Evolutionary conservation across 64 coral and sea anemone genomes (phyloP), one percentile per base, ranked within the genome.

Genomic region (Cladopsammia gracilis): DNA sequence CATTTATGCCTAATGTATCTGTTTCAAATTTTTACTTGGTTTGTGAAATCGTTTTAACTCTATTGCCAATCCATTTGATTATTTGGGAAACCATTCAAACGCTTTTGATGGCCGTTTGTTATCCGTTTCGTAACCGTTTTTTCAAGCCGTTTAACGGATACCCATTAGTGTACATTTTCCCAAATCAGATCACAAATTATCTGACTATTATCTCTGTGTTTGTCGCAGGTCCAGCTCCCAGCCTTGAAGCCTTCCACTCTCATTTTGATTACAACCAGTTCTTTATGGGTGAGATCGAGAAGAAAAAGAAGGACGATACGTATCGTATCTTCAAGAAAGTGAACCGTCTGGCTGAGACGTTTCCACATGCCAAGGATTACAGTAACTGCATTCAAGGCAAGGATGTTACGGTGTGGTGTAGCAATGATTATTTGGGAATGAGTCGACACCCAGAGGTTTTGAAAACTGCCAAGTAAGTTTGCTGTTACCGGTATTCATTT

Each of bases 391-490:
- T 51, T 25, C n/a, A 83, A 50, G 89, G 91, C 50, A 93, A 91
- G 53, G 87, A 96, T 50, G 72, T 98, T 7, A 86, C 94, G 7
- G 97, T 98, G 7, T 98, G 97, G 97, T 98, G 97, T 54, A 98
- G 97, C 34, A 98, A 98, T 96, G 97, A 98, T 50, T 98, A 98
- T 58, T 88, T 98, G 8, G 97, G 94, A 3, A 98, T 98, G 90
- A 96, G 97, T 25, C 86, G 94, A 25, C 94, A 98, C 64, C 94
- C 94, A 25, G 94, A 96, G 23, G 97, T 98, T 9, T 70, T 98
- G 16, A 83, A 90, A 82, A 89, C 76, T 82, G 97, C 94, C 13
- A 96, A 86, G 97, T 98, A 72, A 62, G 96, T 43, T 79, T 60
- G 77, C 42, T 3, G n/a, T n/a, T n/a, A n/a, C n/a, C 1, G 24